phyloP scores from a whole-genome alignment of 92 coral and sea anemone genomes.

The Siderastrea siderea region DNA sequence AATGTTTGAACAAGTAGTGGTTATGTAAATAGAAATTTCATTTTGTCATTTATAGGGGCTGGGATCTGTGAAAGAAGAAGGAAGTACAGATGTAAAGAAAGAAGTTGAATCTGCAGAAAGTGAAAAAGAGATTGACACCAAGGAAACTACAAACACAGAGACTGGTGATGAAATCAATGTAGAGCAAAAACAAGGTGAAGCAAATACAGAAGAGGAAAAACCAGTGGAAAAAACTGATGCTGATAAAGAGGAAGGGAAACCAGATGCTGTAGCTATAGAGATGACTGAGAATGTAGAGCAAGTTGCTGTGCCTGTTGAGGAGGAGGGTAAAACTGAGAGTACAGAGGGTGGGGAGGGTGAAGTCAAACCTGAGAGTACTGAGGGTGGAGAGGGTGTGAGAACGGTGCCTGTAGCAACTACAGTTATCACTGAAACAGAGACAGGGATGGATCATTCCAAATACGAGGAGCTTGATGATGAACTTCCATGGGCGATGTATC shows the following conservation, averaged over 20 bases:
- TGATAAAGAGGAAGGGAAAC: slow-evolving; percentile 14
- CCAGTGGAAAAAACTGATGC: slow-evolving; percentile 7
- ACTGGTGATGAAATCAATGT: slow-evolving; percentile 27
- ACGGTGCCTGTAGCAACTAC: slow-evolving; percentile 17
- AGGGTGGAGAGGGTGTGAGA: slow-evolving; percentile 26
- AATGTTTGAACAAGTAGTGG: not conserved
- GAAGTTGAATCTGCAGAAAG: slow-evolving; percentile 8
- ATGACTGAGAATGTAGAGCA: slow-evolving; percentile 26
- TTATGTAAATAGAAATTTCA: not conserved
- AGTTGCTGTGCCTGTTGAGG: slow-evolving; percentile 47
- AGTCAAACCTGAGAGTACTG: slow-evolving; percentile 43
- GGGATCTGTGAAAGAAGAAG: slow-evolving; percentile 40
- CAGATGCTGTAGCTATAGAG: slow-evolving; percentile 62
- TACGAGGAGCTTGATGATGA: slow-evolving; percentile 94
- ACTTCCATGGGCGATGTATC: slow-evolving; percentile 99
- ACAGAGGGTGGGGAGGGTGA: slow-evolving; percentile 52
- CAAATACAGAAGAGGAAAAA: slow-evolving; percentile 25
- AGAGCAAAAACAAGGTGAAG: slow-evolving; percentile 14
- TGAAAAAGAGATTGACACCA: slow-evolving; percentile 17
- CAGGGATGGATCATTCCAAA: slow-evolving; percentile 60
- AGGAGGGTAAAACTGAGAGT: slow-evolving; percentile 26
- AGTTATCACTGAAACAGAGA: slow-evolving; percentile 40
- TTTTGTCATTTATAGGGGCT: slow-evolving; percentile 7
- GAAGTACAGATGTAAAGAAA: slow-evolving; percentile 4
- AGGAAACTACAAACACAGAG: slow-evolving; percentile 8